phyloP scores from a whole-genome alignment of 2,797 vertebrate genomes.

The Myripristis jacobus region DNA sequence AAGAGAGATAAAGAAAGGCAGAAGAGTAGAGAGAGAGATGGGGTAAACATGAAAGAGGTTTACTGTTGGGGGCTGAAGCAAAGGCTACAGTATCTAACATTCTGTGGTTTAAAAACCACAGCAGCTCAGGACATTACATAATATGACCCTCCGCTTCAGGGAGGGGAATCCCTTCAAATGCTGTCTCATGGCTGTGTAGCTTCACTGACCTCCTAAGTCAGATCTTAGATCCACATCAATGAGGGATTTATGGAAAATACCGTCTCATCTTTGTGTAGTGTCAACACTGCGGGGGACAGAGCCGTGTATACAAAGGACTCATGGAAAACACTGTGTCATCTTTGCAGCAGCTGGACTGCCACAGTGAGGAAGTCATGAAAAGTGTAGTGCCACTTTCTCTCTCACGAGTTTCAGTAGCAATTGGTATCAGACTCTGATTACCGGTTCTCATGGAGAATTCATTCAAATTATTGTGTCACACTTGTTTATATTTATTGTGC shows the following conservation, averaged over 20 bases:
- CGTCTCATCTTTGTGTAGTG: conserved; percentile 26
- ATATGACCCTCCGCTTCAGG: conserved; percentile 43
- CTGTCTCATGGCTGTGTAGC: conserved; percentile 56
- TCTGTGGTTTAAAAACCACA: conserved; percentile 61
- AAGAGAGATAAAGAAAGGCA: conserved; percentile 15
- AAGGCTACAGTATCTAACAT: conserved; percentile 47
- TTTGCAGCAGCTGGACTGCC: conserved; percentile 17
- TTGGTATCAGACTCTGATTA: conserved; percentile 30
- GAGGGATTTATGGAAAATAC: conserved; percentile 53
- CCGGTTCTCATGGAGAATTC: not conserved
- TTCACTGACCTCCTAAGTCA: conserved; percentile 21
- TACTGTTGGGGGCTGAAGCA: conserved; percentile 34
- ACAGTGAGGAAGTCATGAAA: conserved; percentile 55
- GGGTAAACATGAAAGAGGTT: conserved; percentile 30
- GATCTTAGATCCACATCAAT: not conserved
- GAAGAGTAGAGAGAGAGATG: conserved; percentile 27
- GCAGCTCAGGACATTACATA: conserved; percentile 61
- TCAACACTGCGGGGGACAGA: conserved; percentile 42
- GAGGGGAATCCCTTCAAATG: conserved; percentile 70
- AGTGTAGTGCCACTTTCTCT: conserved; percentile 29
- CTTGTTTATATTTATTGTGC: too few relatives aligned
- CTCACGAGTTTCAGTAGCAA: conserved; percentile 36
- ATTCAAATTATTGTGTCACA: too few relatives aligned
- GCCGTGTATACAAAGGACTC: conserved; percentile 3
- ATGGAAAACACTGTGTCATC: conserved; percentile 60